Evolutionary conservation across 2,113 vertebrate species (phyloP), one percentile per base, ranked within the genome.

Genomic region (Melierax canorus): DNA sequence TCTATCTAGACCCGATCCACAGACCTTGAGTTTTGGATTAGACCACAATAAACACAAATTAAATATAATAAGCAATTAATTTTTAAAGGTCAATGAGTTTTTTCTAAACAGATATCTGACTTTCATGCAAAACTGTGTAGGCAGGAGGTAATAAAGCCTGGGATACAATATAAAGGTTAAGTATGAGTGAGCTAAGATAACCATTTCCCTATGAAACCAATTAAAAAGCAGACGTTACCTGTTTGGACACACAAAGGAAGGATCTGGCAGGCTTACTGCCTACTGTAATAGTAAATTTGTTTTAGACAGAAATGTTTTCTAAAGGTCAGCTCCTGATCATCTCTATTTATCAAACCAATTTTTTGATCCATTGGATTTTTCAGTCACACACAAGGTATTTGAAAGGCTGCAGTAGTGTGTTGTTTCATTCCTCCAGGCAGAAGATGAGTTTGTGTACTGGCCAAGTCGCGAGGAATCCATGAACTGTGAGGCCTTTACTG

Each of bases 381-480:
- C 55, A 62, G 53, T 72, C 67, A 16, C 50, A 50, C 63, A 48
- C 51, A 55, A 63, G 18, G 45, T 67, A 32, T 86, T 46, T 74
- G 63, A 24, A 91, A 53, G 56, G 21, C 85, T 87, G 59, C 86
- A 72, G 11, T 30, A 67, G 34, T n/a, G 58, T 79, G 83, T 93
- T 95, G 38, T 85, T 90, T 95, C 90, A 58, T 93, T 94, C 88
- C 75, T 78, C 29, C 85, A 99, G 99, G 99, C 99, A 50, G 99
- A 99, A 98, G 99, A 99, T 97, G 99, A 99, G 97, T 99, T 99
- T 99, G 99, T 99, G 68, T 99, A 99, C 97, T 99, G 99, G 99
- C 99, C 99, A 41, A 99, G 99, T 97, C 98, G 99, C 10, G 99
- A 99, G 94, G 99, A 99, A 98, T 99, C 99, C 97, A 99, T 99